Evolutionary conservation across 2,888 invertebrate species (phyloP).

Genomic region (Lithophane semibrunnea): DNA sequence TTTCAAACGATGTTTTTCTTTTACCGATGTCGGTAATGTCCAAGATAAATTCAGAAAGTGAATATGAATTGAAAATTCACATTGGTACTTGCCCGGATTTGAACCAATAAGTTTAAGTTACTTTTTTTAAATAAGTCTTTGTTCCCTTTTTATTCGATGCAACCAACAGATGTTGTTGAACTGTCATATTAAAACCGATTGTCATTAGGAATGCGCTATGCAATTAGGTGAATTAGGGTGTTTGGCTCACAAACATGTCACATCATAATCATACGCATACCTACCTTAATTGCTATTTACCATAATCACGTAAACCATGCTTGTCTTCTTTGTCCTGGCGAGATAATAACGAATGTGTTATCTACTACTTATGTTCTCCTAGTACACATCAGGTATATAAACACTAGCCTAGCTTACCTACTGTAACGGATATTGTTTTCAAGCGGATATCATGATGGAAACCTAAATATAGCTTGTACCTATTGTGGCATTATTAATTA

Average conservation of each 20-base stretch:
- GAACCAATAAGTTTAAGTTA: neutral
- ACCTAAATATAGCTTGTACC: neutral
- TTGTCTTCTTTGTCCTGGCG: neutral
- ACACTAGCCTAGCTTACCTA: no score
- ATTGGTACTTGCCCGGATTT: neutral
- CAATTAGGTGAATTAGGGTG: neutral
- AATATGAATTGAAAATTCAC: neutral
- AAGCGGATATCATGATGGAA: neutral
- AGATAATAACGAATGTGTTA: neutral
- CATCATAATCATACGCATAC: neutral
- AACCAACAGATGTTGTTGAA: neutral
- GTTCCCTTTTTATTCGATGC: no score
- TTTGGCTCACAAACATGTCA: neutral
- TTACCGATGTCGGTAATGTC: neutral
- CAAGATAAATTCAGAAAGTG: no score
- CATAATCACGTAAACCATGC: neutral
- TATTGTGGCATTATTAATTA: conserved; percentile 5
- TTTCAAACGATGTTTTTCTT: neutral
- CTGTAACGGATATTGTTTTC: neutral
- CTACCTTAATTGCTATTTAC: neutral
- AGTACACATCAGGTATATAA: neutral
- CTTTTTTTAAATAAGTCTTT: neutral
- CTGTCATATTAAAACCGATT: neutral
- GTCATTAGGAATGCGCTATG: neutral
- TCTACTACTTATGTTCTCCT: neutral